A percentile compares a stretch with the other conserved stretches of the same genome.
Conservation (phyloP, 2,797 vertebrate species). For the Netta rufina region DNA sequence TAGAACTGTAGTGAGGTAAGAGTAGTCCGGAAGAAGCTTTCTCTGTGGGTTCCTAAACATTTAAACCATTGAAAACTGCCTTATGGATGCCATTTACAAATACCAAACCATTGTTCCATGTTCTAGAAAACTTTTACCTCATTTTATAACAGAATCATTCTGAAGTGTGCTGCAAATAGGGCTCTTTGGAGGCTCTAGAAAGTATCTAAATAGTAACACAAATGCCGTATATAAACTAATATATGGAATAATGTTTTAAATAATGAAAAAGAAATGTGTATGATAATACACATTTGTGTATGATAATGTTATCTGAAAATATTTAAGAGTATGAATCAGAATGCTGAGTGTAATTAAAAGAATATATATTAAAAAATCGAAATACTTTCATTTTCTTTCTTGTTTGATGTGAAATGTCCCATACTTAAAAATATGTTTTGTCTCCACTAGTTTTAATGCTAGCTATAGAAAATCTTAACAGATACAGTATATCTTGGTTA, state of each 20-base stretch:
- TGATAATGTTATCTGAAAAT: background rate
- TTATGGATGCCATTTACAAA: background rate
- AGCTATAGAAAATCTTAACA: slow-evolving; percentile 42
- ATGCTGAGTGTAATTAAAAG: background rate
- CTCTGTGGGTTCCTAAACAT: background rate
- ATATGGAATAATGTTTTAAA: background rate
- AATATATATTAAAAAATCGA: background rate
- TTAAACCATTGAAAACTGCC: background rate
- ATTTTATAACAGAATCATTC: background rate
- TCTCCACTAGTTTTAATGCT: slow-evolving; percentile 35
- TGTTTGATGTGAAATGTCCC: slow-evolving; percentile 47
- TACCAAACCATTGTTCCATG: background rate
- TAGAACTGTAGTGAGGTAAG: background rate
- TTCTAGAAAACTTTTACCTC: slow-evolving; percentile 6
- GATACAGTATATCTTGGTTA: slow-evolving; percentile 1
- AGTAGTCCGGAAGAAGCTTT: slow-evolving; percentile 1
- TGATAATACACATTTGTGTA: background rate
- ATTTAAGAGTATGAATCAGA: background rate
- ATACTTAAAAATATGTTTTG: slow-evolving; percentile 46
- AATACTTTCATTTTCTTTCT: slow-evolving; percentile 34
- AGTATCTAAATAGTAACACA: background rate
- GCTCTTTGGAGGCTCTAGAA: background rate
- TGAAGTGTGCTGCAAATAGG: background rate
- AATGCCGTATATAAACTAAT: background rate
- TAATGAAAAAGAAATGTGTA: background rate